Percentiles rank a stretch among this genome's conserved stretches.
Conservation (phyloP, 2,888 invertebrate genomes). For the Sericinus montela region DNA sequence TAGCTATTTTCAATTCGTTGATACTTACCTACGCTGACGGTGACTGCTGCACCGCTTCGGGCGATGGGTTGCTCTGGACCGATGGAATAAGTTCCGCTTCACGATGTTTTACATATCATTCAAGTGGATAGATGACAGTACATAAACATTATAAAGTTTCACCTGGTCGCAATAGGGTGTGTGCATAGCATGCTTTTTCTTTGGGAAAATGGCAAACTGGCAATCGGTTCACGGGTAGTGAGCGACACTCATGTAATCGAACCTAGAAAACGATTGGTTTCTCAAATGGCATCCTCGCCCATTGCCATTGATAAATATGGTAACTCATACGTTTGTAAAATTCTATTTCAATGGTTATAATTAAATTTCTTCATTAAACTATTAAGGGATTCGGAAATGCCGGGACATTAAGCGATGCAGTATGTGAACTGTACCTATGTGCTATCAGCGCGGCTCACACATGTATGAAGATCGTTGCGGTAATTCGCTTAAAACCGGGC, state of each 20-base stretch:
- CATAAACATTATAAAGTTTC: no score
- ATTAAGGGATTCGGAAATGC: background rate
- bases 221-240: no score
- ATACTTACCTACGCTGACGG: constrained; percentile 30
- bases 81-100: background rate
- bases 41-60: background rate
- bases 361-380: constrained; percentile 6
- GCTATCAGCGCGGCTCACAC: constrained; percentile 24
- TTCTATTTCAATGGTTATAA: background rate
- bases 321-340: no score
- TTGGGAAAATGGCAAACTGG: no score
- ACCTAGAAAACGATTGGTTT: no score
- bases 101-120: background rate
- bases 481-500: constrained; percentile 52
- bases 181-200: no score
- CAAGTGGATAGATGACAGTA: no score
- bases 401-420: constrained; percentile 1
- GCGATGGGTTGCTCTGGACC: background rate
- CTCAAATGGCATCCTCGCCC: no score
- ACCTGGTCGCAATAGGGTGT: no score
- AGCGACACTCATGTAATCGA: no score
- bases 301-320: no score
- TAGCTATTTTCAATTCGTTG: constrained; percentile 43
- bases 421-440: constrained; percentile 15
- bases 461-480: constrained; percentile 36